Evolutionary conservation across 2,113 vertebrate genomes (phyloP).

Genomic region (Oncorhynchus nerka): DNA sequence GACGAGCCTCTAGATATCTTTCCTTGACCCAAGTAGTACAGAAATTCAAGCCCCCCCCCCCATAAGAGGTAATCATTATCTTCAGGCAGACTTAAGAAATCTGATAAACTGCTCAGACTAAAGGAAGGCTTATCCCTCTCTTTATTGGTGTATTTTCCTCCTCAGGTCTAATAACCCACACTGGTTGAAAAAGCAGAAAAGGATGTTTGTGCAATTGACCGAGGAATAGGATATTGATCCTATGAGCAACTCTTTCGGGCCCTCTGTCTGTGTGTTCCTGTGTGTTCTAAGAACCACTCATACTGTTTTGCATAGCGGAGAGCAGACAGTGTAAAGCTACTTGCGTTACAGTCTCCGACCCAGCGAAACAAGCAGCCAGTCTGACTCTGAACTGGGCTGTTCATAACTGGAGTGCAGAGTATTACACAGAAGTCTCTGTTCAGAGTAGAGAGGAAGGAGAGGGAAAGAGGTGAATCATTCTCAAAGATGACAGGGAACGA

Average conservation of each 20-base stretch:
- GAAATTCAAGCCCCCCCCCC: no score
- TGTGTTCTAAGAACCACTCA: neutral
- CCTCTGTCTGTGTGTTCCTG: neutral
- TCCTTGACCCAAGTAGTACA: no score
- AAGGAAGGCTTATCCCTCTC: neutral
- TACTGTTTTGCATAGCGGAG: neutral
- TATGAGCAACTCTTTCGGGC: constrained; percentile 12
- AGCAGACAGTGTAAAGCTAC: neutral
- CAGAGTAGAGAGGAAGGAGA: no score
- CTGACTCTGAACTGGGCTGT: no score
- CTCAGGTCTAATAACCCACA: neutral
- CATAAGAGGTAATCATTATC: no score
- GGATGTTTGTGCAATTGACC: constrained; percentile 40
- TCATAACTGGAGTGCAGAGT: no score
- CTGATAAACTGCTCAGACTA: neutral
- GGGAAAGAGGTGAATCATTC: no score
- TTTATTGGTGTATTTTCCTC: neutral
- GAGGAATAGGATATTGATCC: constrained; percentile 56
- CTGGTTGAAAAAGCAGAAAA: neutral
- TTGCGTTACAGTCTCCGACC: neutral
- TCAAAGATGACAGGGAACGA: no score
- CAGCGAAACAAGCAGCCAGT: neutral
- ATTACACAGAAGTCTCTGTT: no score
- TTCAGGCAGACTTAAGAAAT: no score
- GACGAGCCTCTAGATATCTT: no score